Conservation (phyloP, 2,888 invertebrate genomes). For the Drosophila putrida region DNA sequence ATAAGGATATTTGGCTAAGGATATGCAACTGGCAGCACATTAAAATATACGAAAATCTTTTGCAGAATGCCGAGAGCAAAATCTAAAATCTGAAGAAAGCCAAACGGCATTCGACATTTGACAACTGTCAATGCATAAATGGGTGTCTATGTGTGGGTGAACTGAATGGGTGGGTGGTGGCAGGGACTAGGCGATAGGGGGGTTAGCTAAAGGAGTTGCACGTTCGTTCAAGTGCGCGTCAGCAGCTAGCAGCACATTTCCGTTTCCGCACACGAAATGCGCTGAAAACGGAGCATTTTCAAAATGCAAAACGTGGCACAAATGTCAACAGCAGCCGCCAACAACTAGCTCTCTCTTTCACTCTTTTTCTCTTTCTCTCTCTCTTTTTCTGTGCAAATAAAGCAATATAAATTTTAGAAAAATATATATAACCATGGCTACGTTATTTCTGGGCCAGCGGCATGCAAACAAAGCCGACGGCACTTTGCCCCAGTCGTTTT, state of each 20-base stretch:
- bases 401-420: conserved; percentile 77
- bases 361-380: background rate
- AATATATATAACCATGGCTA: conserved; percentile 71
- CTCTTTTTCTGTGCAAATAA: conserved; percentile 54
- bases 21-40: conserved; percentile 65
- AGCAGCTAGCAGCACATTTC: conserved; percentile 74
- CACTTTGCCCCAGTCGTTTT: conserved; percentile 64
- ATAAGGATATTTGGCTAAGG: conserved; percentile 5
- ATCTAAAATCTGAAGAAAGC: conserved; percentile 33
- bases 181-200: background rate
- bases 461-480: conserved; percentile 77
- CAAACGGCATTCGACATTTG: conserved; percentile 62
- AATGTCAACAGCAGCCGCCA: conserved; percentile 69
- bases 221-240: conserved; percentile 72
- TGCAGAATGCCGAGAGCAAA: conserved; percentile 41
- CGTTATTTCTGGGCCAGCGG: conserved; percentile 76
- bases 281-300: conserved; percentile 77
- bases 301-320: conserved; percentile 80
- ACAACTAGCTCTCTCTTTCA: background rate
- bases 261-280: conserved; percentile 81
- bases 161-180: background rate
- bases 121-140: conserved; percentile 74
- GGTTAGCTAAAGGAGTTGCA: conserved; percentile 40
- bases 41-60: conserved; percentile 55
- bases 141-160: conserved; percentile 14